phyloP scores from a whole-genome alignment of 2,113 vertebrate species.

The Microcebus lehilahytsara region DNA sequence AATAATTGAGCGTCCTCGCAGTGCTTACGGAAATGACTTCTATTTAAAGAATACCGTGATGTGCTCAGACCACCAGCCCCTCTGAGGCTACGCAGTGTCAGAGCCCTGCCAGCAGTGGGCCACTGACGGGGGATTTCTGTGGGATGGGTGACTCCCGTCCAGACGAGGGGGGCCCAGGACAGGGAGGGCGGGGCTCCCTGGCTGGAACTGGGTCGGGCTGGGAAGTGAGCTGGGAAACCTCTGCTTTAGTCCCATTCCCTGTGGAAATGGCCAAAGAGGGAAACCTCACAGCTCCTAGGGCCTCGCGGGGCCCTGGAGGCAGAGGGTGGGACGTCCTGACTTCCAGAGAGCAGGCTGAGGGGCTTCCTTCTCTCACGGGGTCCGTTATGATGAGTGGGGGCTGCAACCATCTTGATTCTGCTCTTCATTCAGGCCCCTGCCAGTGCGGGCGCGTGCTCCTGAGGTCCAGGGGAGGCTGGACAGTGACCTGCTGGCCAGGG shows the following conservation, averaged over 20 bases:
- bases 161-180: background rate
- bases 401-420: accelerated
- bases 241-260: background rate
- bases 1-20: background rate
- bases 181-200: background rate
- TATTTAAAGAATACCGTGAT: background rate
- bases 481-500: background rate
- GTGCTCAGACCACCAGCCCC: background rate
- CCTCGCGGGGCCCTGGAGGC: accelerated
- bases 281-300: background rate
- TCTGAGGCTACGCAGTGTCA: background rate
- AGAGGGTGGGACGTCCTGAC: background rate
- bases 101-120: background rate
- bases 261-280: background rate
- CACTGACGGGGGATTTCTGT: background rate
- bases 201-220: background rate
- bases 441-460: background rate
- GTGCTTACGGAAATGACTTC: background rate
- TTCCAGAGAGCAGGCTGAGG: background rate
- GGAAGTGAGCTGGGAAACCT: background rate
- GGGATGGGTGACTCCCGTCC: background rate
- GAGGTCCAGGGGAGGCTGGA: slow-evolving; percentile 39
- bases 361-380: background rate
- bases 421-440: background rate
- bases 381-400: accelerated